Percentiles rank a stretch among this genome's conserved stretches.
phyloP scores from a whole-genome alignment of 2,888 invertebrate species.

The Archaeoteleia sp. region DNA sequence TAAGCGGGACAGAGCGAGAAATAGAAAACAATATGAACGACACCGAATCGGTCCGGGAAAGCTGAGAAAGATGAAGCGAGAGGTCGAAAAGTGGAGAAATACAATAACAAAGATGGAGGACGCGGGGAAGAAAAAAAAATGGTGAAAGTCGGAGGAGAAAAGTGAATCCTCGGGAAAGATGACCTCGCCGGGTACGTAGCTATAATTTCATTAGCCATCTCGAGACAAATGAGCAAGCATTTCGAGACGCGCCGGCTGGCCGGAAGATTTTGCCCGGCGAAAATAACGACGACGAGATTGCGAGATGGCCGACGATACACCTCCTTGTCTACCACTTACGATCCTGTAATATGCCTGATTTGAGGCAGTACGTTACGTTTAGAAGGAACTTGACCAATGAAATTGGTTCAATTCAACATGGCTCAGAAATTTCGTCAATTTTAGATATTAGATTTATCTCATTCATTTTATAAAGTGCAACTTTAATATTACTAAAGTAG shows the following conservation, averaged over 20 bases:
- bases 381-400: conserved; percentile 44
- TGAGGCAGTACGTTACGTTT: conserved; percentile 40
- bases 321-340: conserved; percentile 7
- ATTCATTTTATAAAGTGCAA: too few relatives aligned
- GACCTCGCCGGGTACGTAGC: conserved; percentile 64
- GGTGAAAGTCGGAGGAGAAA: conserved; percentile 48
- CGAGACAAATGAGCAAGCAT: conserved; percentile 77
- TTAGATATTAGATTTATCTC: too few relatives aligned
- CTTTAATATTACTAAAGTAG: too few relatives aligned
- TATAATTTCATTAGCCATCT: conserved; percentile 78
- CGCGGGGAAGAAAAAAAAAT: conserved; percentile 38
- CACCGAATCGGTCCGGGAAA: conserved; percentile 22
- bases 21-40: conserved; percentile 8
- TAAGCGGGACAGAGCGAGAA: conserved; percentile 14
- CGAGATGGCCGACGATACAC: conserved; percentile 44
- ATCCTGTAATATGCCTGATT: conserved; percentile 35
- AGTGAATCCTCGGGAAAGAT: conserved; percentile 59
- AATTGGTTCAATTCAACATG: too few relatives aligned
- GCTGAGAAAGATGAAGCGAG: conserved; percentile 43
- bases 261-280: conserved; percentile 66
- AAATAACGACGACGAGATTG: conserved; percentile 59
- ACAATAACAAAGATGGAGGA: conserved; percentile 38
- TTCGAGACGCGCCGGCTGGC: conserved; percentile 73
- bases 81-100: conserved; percentile 40
- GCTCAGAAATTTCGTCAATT: too few relatives aligned